Conservation (phyloP, 1,140 invertebrate species). For the Cydia amplana region DNA sequence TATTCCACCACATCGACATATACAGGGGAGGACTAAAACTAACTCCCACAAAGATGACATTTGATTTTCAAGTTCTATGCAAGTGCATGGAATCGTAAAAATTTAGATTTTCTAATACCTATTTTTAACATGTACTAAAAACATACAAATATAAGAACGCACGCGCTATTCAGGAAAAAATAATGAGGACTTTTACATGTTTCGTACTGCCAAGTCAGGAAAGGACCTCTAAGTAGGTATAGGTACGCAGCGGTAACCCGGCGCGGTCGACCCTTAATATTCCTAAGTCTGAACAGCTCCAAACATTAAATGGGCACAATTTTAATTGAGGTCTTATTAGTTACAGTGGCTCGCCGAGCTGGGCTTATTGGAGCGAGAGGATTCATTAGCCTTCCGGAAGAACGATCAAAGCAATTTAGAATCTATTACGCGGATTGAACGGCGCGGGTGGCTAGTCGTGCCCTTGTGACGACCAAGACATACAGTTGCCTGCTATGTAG, state of each 20-base stretch:
- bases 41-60: too few species aligned
- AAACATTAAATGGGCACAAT: slow-evolving; percentile 18
- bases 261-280: neutral
- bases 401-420: slow-evolving; percentile 35
- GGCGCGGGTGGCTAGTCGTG: slow-evolving; percentile 2
- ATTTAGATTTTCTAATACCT: too few species aligned
- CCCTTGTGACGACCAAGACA: slow-evolving; percentile 12
- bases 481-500: neutral
- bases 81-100: too few species aligned
- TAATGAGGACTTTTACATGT: too few species aligned
- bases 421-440: slow-evolving; percentile 31
- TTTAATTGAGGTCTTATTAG: slow-evolving; percentile 30
- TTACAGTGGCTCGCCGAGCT: slow-evolving; percentile 23
- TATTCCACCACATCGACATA: too few species aligned
- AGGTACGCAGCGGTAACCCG: neutral
- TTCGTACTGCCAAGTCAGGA: too few species aligned
- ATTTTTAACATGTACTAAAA: too few species aligned
- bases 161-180: too few species aligned
- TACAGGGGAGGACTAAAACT: too few species aligned
- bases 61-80: too few species aligned
- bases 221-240: too few species aligned
- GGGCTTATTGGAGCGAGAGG: slow-evolving; percentile 30
- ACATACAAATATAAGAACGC: too few species aligned
- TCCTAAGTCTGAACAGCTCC: neutral
- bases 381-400: slow-evolving; percentile 33